Conservation (phyloP, 2,888 invertebrate genomes). For the Phortica magna region DNA sequence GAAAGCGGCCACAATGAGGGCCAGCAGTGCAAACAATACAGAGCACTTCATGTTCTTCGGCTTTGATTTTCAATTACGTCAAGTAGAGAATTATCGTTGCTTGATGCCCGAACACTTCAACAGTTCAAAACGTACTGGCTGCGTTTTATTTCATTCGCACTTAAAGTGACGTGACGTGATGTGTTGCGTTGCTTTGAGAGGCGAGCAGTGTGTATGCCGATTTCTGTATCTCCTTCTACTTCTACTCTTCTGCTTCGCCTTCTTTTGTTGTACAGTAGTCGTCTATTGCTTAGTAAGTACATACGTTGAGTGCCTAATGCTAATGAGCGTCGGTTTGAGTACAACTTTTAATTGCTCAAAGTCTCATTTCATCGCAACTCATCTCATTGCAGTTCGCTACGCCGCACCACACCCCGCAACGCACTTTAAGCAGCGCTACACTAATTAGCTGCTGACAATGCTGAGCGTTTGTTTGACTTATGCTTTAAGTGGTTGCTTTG, state of each 20-base stretch:
- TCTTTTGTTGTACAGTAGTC: not conserved
- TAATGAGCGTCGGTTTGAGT: slow-evolving; percentile 5
- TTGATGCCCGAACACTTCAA: slow-evolving; percentile 1
- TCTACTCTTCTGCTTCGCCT: not conserved
- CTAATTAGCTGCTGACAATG: slow-evolving; percentile 22
- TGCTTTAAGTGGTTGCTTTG: slow-evolving; percentile 5
- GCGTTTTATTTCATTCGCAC: not conserved
- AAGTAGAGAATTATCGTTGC: not conserved
- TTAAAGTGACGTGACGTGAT: not conserved
- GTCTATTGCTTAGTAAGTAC: no score
- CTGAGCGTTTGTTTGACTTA: not conserved
- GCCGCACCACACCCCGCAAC: no score
- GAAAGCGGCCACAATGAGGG: slow-evolving; percentile 45
- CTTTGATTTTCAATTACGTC: not conserved
- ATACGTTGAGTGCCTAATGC: not conserved
- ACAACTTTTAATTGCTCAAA: not conserved
- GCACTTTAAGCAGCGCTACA: no score
- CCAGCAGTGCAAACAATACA: slow-evolving; percentile 50
- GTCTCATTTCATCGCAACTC: not conserved
- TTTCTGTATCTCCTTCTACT: not conserved
- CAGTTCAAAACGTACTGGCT: slow-evolving; percentile 17
- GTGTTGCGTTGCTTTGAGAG: not conserved
- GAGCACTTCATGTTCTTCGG: slow-evolving; percentile 63
- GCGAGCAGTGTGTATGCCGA: not conserved
- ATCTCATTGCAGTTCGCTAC: not conserved